phyloP scores from a whole-genome alignment of 92 coral and sea anemone genomes.

The Actinernus sp. region DNA sequence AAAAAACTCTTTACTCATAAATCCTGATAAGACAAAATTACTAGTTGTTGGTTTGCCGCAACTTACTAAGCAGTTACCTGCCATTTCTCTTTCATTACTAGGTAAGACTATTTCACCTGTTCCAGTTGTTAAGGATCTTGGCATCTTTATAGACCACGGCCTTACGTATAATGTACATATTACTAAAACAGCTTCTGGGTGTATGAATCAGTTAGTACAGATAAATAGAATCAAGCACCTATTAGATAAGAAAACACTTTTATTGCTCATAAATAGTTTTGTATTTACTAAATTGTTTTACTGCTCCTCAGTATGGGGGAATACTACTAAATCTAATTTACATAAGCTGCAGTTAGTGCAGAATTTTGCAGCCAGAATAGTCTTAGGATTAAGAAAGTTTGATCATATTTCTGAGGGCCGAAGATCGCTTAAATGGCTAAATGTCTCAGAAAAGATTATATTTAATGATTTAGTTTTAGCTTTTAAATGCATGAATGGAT shows the following conservation, averaged over 20 bases:
- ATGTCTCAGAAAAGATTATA: no score
- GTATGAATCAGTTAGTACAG: constrained; percentile 30
- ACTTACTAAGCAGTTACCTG: neutral
- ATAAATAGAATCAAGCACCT: constrained; percentile 63
- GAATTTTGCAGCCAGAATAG: no score
- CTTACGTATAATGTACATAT: constrained; percentile 9
- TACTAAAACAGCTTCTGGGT: constrained; percentile 20
- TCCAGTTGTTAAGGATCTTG: constrained; percentile 8
- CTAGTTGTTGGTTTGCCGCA: constrained; percentile 36
- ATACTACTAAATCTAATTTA: no score
- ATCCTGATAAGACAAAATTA: constrained; percentile 44
- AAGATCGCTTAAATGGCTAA: no score
- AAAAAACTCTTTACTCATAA: constrained; percentile 25
- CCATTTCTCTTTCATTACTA: constrained; percentile 7
- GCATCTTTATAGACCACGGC: neutral
- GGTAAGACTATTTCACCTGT: constrained; percentile 11
- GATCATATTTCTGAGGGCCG: no score
- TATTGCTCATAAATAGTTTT: no score
- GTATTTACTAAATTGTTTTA: no score
- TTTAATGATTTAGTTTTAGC: no score
- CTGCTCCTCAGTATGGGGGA: no score
- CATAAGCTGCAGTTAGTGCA: no score
- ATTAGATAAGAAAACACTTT: constrained; percentile 25
- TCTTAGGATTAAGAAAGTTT: no score
- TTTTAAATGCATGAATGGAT: no score